phyloP scores from a whole-genome alignment of 2,888 invertebrate genomes.

The Agrypnus murinus region DNA sequence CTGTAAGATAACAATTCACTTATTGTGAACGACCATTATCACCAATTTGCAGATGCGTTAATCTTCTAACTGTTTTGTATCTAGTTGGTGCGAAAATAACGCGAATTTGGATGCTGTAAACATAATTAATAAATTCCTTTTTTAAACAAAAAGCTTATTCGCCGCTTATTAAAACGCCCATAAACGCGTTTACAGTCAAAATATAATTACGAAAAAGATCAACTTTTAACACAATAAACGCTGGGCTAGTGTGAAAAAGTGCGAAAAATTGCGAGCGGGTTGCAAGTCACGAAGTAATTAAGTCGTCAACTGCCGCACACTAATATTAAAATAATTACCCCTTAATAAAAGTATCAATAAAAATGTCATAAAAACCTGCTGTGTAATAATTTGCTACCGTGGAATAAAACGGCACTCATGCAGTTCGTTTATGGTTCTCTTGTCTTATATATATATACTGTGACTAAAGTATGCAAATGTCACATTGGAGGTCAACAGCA shows the following conservation, averaged over 20 bases:
- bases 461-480: constrained; percentile 43
- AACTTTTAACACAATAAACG: too few relatives aligned
- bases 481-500: constrained; percentile 38
- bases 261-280: constrained; percentile 29
- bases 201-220: too few relatives aligned
- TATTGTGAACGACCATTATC: too few relatives aligned
- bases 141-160: too few relatives aligned
- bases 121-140: too few relatives aligned
- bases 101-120: too few relatives aligned
- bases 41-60: too few relatives aligned
- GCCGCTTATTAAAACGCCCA: too few relatives aligned
- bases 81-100: too few relatives aligned
- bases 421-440: constrained; percentile 38
- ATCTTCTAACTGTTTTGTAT: too few relatives aligned
- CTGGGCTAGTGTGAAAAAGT: constrained; percentile 4
- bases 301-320: constrained; percentile 46
- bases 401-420: constrained; percentile 30
- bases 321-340: constrained; percentile 45
- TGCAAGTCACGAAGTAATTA: constrained; percentile 45
- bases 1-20: too few relatives aligned
- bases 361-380: constrained; percentile 44
- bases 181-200: too few relatives aligned
- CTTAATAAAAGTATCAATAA: constrained; percentile 47
- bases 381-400: constrained; percentile 40
- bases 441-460: constrained; percentile 23